Evolutionary conservation across 2,113 vertebrate genomes (phyloP).

Genomic region (Xiphorhynchus elegans): DNA sequence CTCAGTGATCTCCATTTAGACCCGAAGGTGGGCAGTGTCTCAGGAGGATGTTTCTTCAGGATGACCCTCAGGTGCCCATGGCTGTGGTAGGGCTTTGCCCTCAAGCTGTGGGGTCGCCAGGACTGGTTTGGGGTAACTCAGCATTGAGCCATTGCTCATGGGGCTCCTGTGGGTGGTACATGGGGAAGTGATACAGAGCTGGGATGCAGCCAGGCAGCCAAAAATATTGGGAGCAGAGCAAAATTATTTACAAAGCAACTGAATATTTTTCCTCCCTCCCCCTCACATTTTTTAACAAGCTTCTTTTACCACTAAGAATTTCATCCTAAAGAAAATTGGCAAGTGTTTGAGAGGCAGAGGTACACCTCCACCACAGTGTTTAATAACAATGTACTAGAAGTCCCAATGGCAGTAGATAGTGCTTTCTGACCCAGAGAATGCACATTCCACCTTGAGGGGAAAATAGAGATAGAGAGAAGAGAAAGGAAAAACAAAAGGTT

Average conservation of each 20-base stretch:
- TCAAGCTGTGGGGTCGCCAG: not conserved
- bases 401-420: not conserved
- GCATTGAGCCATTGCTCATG: not conserved
- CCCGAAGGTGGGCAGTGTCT: not conserved
- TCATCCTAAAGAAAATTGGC: not conserved
- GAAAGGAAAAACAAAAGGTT: not conserved
- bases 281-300: not conserved
- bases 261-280: not conserved
- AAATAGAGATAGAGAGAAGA: not conserved
- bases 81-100: not conserved
- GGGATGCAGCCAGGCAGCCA: not conserved
- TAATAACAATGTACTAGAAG: not conserved
- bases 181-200: not conserved
- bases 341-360: not conserved
- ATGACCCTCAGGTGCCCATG: not conserved
- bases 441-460: not conserved
- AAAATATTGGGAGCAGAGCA: not conserved
- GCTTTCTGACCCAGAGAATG: slow-evolving; percentile 6
- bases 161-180: not conserved
- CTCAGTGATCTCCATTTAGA: not conserved
- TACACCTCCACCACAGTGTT: not conserved
- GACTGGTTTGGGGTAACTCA: not conserved
- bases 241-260: slow-evolving; percentile 17
- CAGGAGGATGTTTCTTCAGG: not conserved
- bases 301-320: not conserved